A percentile compares a stretch with the other conserved stretches of the same genome.
Conservation (phyloP, 2,113 vertebrate species). For the Pampusana beccarii region DNA sequence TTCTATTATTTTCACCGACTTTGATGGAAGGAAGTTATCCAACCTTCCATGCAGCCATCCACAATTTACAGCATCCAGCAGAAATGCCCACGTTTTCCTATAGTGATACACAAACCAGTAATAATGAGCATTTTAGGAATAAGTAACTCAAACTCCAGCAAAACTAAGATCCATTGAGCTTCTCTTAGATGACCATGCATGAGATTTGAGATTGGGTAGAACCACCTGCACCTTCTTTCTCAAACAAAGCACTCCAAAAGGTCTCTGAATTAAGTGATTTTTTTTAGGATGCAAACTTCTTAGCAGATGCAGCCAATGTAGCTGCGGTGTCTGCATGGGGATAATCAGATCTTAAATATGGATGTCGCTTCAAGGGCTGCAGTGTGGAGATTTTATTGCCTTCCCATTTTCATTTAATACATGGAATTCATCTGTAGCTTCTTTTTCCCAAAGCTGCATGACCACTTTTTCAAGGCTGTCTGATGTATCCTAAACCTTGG, state of each 20-base stretch:
- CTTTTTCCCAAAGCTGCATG: neutral
- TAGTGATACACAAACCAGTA: neutral
- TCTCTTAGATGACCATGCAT: neutral
- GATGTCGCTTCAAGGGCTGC: too few species aligned
- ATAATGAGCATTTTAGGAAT: neutral
- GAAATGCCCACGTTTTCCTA: neutral
- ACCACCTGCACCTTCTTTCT: neutral
- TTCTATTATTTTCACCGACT: neutral
- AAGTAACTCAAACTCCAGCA: neutral
- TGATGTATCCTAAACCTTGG: neutral
- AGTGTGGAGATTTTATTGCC: neutral
- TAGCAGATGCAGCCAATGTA: neutral
- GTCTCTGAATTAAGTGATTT: neutral
- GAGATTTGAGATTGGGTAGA: neutral
- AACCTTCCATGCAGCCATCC: neutral
- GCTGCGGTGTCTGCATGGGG: too few species aligned
- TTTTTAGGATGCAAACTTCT: neutral
- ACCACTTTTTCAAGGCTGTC: neutral
- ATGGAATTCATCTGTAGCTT: neutral
- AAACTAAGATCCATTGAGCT: neutral
- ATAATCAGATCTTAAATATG: neutral
- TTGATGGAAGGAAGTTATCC: neutral
- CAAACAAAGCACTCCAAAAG: neutral
- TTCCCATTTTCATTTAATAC: neutral
- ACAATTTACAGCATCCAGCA: neutral